phyloP scores from a whole-genome alignment of 2,888 invertebrate species.

The Lycia hirtaria region DNA sequence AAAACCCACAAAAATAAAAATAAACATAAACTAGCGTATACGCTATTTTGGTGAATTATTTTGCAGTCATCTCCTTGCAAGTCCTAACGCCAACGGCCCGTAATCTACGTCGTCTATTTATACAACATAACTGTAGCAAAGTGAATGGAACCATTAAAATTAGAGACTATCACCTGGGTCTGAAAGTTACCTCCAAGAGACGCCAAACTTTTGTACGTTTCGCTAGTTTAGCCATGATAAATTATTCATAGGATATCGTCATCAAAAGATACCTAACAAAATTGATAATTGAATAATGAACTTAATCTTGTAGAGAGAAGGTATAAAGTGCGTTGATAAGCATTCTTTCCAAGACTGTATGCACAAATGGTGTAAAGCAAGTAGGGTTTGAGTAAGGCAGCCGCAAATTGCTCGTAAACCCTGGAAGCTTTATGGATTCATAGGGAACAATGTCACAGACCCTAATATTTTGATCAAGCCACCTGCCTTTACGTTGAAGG shows the following conservation, averaged over 20 bases:
- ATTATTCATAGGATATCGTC: slow-evolving; percentile 42
- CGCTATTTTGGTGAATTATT: no score
- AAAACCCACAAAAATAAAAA: no score
- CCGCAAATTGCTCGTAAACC: slow-evolving; percentile 41
- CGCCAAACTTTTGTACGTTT: slow-evolving; percentile 41
- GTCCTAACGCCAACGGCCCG: neutral
- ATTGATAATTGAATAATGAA: neutral
- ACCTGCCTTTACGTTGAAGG: slow-evolving; percentile 22
- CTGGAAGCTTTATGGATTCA: slow-evolving; percentile 35
- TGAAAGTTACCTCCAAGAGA: slow-evolving; percentile 32
- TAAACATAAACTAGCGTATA: no score
- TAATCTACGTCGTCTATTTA: neutral
- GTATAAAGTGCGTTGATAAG: slow-evolving; percentile 7
- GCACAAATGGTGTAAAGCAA: slow-evolving; percentile 30
- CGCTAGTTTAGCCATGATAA: slow-evolving; percentile 45
- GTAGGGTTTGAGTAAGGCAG: slow-evolving; percentile 36
- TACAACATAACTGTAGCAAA: slow-evolving; percentile 23
- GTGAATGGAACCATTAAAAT: slow-evolving; percentile 48
- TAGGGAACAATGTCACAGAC: slow-evolving; percentile 36
- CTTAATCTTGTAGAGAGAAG: slow-evolving; percentile 8
- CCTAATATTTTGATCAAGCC: slow-evolving; percentile 39
- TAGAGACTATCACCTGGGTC: slow-evolving; percentile 45
- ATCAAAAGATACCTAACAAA: slow-evolving; percentile 9
- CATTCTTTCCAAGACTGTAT: slow-evolving; percentile 24
- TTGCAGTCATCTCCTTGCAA: neutral